phyloP scores from a whole-genome alignment of 2,797 vertebrate species.

The Mus spretus region DNA sequence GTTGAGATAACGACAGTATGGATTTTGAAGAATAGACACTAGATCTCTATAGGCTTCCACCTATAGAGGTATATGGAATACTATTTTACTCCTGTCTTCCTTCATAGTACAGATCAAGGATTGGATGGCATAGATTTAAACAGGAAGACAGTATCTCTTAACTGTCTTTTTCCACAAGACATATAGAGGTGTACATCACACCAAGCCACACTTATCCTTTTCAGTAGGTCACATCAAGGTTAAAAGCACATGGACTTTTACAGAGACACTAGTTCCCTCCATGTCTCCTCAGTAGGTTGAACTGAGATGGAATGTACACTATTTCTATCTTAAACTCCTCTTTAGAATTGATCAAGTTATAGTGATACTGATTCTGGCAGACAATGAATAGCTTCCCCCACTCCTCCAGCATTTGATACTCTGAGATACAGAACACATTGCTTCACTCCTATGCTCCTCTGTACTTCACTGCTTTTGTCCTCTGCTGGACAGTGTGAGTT shows the following conservation, averaged over 20 bases:
- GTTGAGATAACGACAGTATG: neutral
- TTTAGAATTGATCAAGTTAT: neutral
- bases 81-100: neutral
- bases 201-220: neutral
- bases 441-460: neutral
- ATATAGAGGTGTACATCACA: neutral
- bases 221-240: neutral
- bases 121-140: neutral
- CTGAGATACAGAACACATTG: neutral
- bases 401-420: neutral
- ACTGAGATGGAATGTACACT: neutral
- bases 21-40: neutral
- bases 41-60: neutral
- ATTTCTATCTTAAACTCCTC: neutral
- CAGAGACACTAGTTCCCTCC: neutral
- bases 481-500: neutral
- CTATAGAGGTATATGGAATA: neutral
- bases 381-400: neutral
- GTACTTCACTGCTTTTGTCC: neutral
- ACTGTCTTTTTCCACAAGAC: neutral
- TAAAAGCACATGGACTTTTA: neutral
- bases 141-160: neutral
- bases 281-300: neutral
- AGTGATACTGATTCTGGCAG: neutral
- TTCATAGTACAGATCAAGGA: neutral